Percentiles rank a stretch among this genome's conserved stretches.
Conservation (phyloP, 2,797 vertebrate genomes). For the Bradypus variegatus region DNA sequence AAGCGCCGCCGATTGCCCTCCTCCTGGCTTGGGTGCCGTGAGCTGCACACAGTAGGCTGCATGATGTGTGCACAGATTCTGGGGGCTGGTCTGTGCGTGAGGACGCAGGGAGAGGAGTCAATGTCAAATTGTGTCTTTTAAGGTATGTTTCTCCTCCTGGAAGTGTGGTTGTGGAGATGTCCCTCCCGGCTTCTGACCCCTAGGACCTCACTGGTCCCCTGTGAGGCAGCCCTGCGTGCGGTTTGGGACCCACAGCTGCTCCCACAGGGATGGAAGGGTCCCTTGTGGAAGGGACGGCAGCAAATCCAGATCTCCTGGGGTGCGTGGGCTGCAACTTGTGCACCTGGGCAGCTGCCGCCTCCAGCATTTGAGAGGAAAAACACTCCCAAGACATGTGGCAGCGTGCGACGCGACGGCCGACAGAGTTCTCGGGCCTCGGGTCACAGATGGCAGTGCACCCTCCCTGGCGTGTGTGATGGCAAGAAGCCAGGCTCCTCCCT, state of each 20-base stretch:
- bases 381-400: neutral
- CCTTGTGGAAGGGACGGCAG: neutral
- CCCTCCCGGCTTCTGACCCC: neutral
- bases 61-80: accelerated
- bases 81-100: accelerated
- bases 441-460: accelerated
- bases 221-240: neutral
- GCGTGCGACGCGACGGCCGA: neutral
- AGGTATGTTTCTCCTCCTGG: neutral
- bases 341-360: neutral
- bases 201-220: accelerated
- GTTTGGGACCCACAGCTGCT: accelerated
- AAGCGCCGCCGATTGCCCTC: neutral
- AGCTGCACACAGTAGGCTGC: accelerated
- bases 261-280: neutral
- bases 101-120: neutral
- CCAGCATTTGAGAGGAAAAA: neutral
- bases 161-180: neutral
- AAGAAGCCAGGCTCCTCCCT: neutral
- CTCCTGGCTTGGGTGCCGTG: accelerated
- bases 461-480: accelerated
- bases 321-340: neutral
- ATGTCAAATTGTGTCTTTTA: neutral
- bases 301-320: neutral
- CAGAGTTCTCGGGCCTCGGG: accelerated